Base-by-base conservation (phyloP, 2,888 invertebrate species). In the Lissocephala sabroskyi region DNA sequence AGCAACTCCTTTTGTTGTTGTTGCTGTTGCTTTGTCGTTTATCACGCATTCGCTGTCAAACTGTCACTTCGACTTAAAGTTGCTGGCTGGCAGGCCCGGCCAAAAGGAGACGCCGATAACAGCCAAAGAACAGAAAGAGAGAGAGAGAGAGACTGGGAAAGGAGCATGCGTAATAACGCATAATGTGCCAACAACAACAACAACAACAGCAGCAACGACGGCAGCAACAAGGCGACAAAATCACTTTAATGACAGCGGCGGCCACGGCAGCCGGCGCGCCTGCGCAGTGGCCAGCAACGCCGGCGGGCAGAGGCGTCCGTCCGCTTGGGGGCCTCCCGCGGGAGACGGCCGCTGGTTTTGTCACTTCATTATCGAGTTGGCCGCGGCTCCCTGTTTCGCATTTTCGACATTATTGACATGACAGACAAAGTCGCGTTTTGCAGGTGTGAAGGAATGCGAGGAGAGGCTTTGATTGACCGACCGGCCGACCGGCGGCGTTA, bases 41-140 rank as follows among this genome's bases (percentile, higher is more conserved):
- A 80, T 80, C 80, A 80, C 79, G 79, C 79, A 79, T 79, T n/a
- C 71, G 70, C 80, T 80, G 80, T 80, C 80, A 80, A 80, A 63
- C 62, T 80, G 80, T 80, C 80, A 80, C 79, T 78, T 75, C 75
- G 60, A 63, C 71, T 77, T 76, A 77, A 62, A 65, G 71, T 68
- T 57, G 55, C 47, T 23, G 39, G 11, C 44, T 56, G 58, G 52
- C 58, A 65, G 50, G 67, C 67, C 55, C 59, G 56, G 54, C 67
- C 67, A 67, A 70, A 73, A 32, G 65, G 67, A 57, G 51, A 41
- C 37, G 19, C 41, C 18, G 32, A 28, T 30, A 30, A 29, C 17
- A 35, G 16, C 36, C 18, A 35, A 16, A 30, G 16, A 14, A 10
- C 26, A n/a, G 10, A 17, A 28, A 14, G 16, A 41, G 3, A 37